Conservation (phyloP, 2,113 vertebrate genomes). For the Gallinago media region DNA sequence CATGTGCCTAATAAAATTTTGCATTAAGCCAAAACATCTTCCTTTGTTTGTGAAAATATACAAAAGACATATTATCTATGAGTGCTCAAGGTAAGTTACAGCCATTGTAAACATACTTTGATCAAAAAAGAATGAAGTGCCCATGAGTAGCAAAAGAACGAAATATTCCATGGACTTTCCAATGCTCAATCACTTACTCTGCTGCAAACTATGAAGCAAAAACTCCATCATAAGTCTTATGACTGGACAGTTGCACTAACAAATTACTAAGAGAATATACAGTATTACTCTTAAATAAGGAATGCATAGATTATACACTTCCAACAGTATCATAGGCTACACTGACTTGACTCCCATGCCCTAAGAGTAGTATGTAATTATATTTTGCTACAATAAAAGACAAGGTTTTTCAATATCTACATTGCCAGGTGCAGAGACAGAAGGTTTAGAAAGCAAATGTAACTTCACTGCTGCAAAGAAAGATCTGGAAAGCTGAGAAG, state of each 20-base stretch:
- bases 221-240: background rate
- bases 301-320: background rate
- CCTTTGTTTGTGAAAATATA: background rate
- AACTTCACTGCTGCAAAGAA: background rate
- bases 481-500: background rate
- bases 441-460: background rate
- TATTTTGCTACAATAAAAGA: background rate
- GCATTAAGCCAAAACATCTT: background rate
- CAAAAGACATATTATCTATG: background rate
- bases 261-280: background rate
- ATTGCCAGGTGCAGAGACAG: background rate
- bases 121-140: background rate
- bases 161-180: background rate
- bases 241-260: background rate
- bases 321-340: background rate
- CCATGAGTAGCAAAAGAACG: background rate
- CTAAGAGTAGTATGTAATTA: background rate
- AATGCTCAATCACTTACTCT: background rate
- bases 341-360: background rate
- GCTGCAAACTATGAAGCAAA: background rate
- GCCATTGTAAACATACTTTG: background rate
- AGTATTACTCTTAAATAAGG: background rate
- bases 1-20: background rate
- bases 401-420: background rate
- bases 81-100: background rate